A percentile compares a stretch with the other conserved stretches of the same genome.
Evolutionary conservation across 2,888 invertebrate species (phyloP).

Genomic region (Phaedon cochleariae): DNA sequence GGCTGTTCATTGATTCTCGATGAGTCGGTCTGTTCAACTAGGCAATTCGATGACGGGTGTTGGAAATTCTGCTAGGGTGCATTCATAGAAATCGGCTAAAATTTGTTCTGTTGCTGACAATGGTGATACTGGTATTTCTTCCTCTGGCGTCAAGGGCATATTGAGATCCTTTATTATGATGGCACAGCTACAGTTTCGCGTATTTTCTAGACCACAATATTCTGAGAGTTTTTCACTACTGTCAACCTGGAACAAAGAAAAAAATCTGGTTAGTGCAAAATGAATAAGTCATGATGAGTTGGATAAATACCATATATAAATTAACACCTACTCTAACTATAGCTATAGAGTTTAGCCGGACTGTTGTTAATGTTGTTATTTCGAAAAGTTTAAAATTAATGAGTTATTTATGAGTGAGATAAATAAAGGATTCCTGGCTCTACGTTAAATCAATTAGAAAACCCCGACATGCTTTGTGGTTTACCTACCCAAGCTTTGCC

Average conservation of each 20-base stretch:
- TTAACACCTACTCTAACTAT: too few species aligned
- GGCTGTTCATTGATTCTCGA: neutral
- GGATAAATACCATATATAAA: too few species aligned
- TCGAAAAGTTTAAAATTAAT: too few species aligned
- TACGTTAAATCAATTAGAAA: too few species aligned
- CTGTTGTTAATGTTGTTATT: too few species aligned
- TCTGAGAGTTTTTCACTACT: conserved; percentile 65
- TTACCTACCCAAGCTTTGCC: neutral
- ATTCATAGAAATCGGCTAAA: conserved; percentile 73
- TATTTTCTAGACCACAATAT: conserved; percentile 64
- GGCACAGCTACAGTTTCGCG: conserved; percentile 66
- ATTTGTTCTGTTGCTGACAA: conserved; percentile 69
- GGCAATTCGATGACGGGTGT: conserved; percentile 74
- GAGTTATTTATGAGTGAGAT: too few species aligned
- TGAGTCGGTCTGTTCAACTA: conserved; percentile 44
- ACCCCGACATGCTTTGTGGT: too few species aligned
- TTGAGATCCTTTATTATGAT: conserved; percentile 63
- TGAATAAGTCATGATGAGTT: too few species aligned
- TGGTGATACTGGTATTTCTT: conserved; percentile 50
- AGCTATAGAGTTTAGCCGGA: too few species aligned
- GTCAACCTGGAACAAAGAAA: conserved; percentile 66
- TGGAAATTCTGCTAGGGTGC: conserved; percentile 70
- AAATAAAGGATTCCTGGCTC: too few species aligned
- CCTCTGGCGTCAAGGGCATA: conserved; percentile 50
- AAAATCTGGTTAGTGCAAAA: too few species aligned